Base-by-base conservation (phyloP, 2,888 invertebrate genomes). In the Mimas tiliae region DNA sequence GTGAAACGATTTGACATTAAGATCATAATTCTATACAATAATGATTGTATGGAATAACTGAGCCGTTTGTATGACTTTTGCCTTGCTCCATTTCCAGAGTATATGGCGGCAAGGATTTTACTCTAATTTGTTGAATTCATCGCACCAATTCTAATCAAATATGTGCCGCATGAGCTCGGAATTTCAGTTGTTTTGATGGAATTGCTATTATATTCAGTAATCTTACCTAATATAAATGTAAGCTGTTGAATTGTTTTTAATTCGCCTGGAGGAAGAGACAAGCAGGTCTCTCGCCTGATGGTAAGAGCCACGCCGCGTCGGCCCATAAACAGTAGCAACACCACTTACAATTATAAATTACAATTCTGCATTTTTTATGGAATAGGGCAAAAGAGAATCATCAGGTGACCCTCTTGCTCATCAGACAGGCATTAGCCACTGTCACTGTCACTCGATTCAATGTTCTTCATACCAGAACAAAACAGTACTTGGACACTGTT, bases 1-100 rank as follows among this genome's bases (percentile, higher is more conserved):
- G n/a, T 8, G 33, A n/a, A 38, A 58, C 42, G 16, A 58, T 58
- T 58, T 58, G 19, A 12, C 42, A 58, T 42, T 58, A 55, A 34
- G 38, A 55, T 14, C 38, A 16, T 58, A 58, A 58, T 58, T 58
- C 19, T n/a, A 55, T 16, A 19, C 45, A 45, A 45, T 45, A 45
- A 45, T 45, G 0, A 45, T 45, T 45, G 14, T 45, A 14, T 45
- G 45, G 45, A 45, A 45, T 14, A 58, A 19, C 34, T 38, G 4
- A 55, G 58, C 1, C 58, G 55, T 16, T 33, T 33, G 53, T 33
- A 19, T 58, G 58, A 58, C 38, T 38, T 58, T 42, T 16, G 19
- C 58, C 58, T 58, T 19, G 58, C 38, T 58, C 58, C 42, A 58
- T 42, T 38, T 58, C 58, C 58, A 19, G n/a, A n/a, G 16, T 42